phyloP scores from a whole-genome alignment of 2,113 vertebrate genomes.

The Loxodonta africana region DNA sequence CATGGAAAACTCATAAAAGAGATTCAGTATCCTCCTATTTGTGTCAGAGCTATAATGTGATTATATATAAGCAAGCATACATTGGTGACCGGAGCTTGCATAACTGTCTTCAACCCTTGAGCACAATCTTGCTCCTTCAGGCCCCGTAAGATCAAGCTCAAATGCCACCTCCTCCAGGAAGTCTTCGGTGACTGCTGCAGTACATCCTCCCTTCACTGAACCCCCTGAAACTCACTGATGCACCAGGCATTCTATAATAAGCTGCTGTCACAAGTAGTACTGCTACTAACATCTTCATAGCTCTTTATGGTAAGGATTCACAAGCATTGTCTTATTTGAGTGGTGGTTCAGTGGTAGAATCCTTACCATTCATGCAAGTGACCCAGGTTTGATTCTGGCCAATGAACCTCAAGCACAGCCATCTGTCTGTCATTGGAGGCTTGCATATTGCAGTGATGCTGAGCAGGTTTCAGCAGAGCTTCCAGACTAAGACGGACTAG shows the following conservation, averaged over 20 bases:
- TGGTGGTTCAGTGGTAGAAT: not conserved
- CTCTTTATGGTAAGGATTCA: no score
- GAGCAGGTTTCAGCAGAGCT: not conserved
- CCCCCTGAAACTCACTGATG: not conserved
- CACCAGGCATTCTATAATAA: not conserved
- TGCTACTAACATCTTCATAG: not conserved
- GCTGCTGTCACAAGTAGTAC: no score
- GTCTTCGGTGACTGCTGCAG: not conserved
- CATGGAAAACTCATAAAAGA: not conserved
- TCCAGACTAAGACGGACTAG: not conserved
- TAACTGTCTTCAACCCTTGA: not conserved
- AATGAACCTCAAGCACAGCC: not conserved
- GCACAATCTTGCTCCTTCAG: not conserved
- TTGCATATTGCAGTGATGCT: not conserved
- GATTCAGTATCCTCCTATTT: not conserved
- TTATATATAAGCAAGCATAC: not conserved
- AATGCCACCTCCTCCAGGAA: slow-evolving; percentile 17
- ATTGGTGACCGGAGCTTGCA: not conserved
- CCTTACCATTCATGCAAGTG: not conserved
- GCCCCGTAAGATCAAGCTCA: not conserved
- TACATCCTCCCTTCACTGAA: not conserved
- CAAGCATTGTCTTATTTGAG: not conserved
- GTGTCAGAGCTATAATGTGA: not conserved
- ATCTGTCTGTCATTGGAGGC: not conserved
- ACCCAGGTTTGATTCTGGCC: not conserved